Base-by-base conservation (phyloP, 2,888 invertebrate genomes). In the Acleris laterana region DNA sequence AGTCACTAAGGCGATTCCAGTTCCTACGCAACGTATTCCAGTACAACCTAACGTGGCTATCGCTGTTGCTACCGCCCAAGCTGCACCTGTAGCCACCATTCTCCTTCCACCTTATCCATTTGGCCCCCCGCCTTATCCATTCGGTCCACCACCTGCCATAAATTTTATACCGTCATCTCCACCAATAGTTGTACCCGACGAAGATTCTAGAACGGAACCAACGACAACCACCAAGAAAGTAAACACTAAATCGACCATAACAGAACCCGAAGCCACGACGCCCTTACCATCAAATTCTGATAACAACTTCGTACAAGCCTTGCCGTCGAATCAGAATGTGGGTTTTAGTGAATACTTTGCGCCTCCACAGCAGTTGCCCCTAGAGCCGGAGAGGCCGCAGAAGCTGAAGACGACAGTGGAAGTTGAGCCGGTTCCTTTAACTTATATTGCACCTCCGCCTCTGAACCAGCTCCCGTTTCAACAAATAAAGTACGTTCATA, bases 71-170 rank as follows among this genome's bases (percentile, higher is more conserved):
- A 91, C 90, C 2, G 89, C 93, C 1, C 86, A 91, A 42, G 89
- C 90, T 2, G 90, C 90, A 28, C 91, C 92, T 20, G 89, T 90
- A 0, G 88, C 90, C 0, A 92, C 93, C 1, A 85, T 93, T 44
- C 75, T 93, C 5, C 76, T 93, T 6, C 92, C 93, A 0, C 90
- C 92, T 0, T 93, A 89, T 59, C 90, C 90, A 1, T 90, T 92
- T 28, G 90, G 88, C 62, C 80, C 82, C 16, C 92, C 93, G 0
- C 90, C 92, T 0, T 93, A 89, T 59, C 90, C 90, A 1, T 90
- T 92, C 28, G 90, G 88, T 62, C 80, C 82, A n/a, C 89, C 90
- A 46, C 87, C 87, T 6, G 78, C 80, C 6, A 78, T 87, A 56
- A 88, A 86, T 22, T 79, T 90, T 22, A 74, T 88, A 32, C 86